Evolutionary conservation across 2,797 vertebrate species (phyloP).

Genomic region (Schizopygopsis pylzovi): DNA sequence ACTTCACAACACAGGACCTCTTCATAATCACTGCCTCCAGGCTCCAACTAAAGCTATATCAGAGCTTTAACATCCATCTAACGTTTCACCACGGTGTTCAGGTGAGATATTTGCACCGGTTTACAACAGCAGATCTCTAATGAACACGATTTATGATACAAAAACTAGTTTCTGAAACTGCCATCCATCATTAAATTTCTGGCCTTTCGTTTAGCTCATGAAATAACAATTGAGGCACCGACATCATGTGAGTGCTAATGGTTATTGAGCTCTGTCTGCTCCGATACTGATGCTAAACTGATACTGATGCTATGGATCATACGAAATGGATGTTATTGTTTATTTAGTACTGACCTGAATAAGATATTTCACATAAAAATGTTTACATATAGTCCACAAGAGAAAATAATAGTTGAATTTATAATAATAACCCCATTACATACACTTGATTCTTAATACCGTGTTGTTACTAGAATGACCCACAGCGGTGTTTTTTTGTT

Average conservation of each 20-base stretch:
- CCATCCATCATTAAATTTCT: conserved; percentile 12
- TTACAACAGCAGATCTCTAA: conserved; percentile 1
- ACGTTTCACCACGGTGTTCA: not conserved
- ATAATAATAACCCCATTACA: too few species aligned
- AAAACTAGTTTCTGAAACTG: not conserved
- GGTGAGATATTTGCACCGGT: not conserved
- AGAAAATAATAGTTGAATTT: too few species aligned
- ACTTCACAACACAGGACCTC: not conserved
- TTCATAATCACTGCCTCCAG: not conserved
- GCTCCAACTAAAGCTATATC: not conserved
- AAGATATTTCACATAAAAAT: too few species aligned
- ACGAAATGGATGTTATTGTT: too few species aligned
- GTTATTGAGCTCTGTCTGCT: conserved; percentile 60
- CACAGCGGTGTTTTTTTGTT: too few species aligned
- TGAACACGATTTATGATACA: not conserved
- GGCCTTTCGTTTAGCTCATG: conserved; percentile 17
- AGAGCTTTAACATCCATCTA: not conserved
- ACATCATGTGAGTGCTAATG: conserved; percentile 32
- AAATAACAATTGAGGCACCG: conserved; percentile 19
- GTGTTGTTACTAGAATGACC: too few species aligned
- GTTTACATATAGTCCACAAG: too few species aligned
- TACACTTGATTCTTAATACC: too few species aligned
- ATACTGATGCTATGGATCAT: too few species aligned
- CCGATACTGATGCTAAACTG: conserved; percentile 60
- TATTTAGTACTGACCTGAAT: too few species aligned